Evolutionary conservation across 2,888 invertebrate genomes (phyloP), one percentile per base, ranked within the genome.

Genomic region (Sminthurides aquaticus): DNA sequence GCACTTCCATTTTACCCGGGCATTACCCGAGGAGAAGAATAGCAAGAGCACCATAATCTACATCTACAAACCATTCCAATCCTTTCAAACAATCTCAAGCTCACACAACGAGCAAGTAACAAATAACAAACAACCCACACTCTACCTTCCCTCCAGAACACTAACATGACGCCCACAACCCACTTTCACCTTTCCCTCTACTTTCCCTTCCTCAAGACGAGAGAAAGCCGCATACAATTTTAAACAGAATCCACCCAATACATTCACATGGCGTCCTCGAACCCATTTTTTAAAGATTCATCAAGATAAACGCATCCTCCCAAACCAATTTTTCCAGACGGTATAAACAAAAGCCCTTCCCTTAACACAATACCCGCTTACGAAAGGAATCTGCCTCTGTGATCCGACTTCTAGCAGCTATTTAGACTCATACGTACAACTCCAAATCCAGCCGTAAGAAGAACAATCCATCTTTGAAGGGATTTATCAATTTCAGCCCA

Each of bases 401-500:
- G n/a, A n/a, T n/a, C n/a, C n/a, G n/a, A n/a, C n/a, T n/a, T n/a
- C n/a, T n/a, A n/a, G n/a, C n/a, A n/a, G n/a, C n/a, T n/a, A n/a
- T n/a, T n/a, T n/a, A n/a, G n/a, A n/a, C n/a, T n/a, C n/a, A n/a
- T n/a, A n/a, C n/a, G n/a, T n/a, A n/a, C n/a, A n/a, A n/a, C n/a
- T n/a, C n/a, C n/a, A n/a, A n/a, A n/a, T n/a, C n/a, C n/a, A n/a
- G n/a, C n/a, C n/a, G n/a, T n/a, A n/a, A n/a, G n/a, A 34, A 11
- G 15, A 34, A 5, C 58, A 60, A 67, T 65, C 65, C 65, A 49
- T 67, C 64, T 63, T 67, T 59, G 65, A 59, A 69, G 69, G 72
- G 71, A 72, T 72, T 72, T 72, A 72, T 72, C 72, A 72, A 72
- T 72, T 72, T 71, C 69, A 66, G 62, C 15, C 69, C 64, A 67